Evolutionary conservation across 2,113 vertebrate genomes (phyloP).

Genomic region (Otis tarda): DNA sequence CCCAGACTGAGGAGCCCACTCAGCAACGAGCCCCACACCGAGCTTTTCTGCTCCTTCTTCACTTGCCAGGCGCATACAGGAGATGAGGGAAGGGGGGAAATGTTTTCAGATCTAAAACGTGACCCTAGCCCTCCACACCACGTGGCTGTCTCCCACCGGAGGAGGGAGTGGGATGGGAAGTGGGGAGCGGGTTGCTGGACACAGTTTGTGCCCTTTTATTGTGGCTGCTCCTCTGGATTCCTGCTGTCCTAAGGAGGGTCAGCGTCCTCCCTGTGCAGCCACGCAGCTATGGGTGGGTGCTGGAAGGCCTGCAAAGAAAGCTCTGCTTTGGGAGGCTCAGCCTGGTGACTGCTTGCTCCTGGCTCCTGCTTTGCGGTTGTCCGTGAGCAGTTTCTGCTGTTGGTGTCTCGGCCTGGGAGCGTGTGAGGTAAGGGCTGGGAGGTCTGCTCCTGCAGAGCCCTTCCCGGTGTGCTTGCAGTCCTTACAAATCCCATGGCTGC

Average conservation of each 20-base stretch:
- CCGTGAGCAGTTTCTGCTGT: not conserved
- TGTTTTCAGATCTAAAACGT: not conserved
- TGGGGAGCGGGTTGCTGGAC: not conserved
- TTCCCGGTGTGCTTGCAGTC: not conserved
- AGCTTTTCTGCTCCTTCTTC: not conserved
- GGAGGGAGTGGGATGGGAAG: not conserved
- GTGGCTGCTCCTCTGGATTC: not conserved
- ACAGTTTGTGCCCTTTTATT: not conserved
- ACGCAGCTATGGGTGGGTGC: not conserved
- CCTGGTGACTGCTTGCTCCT: not conserved
- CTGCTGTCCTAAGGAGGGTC: not conserved
- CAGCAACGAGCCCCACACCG: not conserved
- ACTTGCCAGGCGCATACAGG: not conserved
- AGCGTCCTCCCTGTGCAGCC: not conserved
- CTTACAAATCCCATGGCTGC: not conserved
- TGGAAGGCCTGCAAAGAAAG: not conserved
- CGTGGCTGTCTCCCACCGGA: accelerated
- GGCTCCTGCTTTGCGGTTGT: not conserved
- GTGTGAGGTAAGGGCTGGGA: not conserved
- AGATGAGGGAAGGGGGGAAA: not conserved
- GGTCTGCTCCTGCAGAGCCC: not conserved
- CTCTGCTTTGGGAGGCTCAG: not conserved
- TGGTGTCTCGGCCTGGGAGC: not conserved
- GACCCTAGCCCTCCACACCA: not conserved
- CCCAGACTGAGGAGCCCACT: not conserved